Base-by-base conservation (phyloP, 2,888 invertebrate species). In the Bembecia ichneumoniformis region DNA sequence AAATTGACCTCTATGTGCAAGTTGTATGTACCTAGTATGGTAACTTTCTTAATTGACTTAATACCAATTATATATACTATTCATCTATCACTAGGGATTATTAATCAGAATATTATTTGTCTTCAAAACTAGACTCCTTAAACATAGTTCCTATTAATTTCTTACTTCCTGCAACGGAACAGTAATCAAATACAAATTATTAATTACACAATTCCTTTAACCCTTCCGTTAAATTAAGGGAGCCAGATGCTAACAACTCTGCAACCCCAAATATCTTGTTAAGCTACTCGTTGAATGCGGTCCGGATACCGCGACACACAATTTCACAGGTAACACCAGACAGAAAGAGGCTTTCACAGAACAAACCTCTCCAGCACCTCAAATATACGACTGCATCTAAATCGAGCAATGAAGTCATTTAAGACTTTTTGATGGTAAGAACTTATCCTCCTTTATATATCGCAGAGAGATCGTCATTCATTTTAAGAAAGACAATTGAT, bases 181-280 rank as follows among this genome's bases (percentile, higher is more conserved):
- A 74, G 68, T 67, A 74, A 70, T 67, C 71, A 66, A 64, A 65
- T 74, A 69, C 77, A 71, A 82, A 83, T 84, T 81, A 86, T 82
- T 87, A 86, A 87, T 86, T 82, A 82, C 77, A 72, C 75, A 81
- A 78, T 77, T 78, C 71, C 60, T 74, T 77, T 72, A 76, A 84
- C 84, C 82, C 84, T 82, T 82, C 77, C 76, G 67, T 76, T 81
- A 78, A 81, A 81, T 81, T 82, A 77, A 28, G 65, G 71, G 77
- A 74, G 74, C 81, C 82, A 84, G 83, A 83, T 86, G 86, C 80
- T 81, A 77, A 81, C 82, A 77, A 80, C 75, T 79, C 65, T 64
- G 79, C 81, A 81, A 77, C 84, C 86, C 78, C 82, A 81, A 86
- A 84, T 80, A 82, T 80, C 82, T 78, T 82, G 81, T 82, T 73